Evolutionary conservation across 2,113 vertebrate species (phyloP).

Genomic region (Phycodurus eques): DNA sequence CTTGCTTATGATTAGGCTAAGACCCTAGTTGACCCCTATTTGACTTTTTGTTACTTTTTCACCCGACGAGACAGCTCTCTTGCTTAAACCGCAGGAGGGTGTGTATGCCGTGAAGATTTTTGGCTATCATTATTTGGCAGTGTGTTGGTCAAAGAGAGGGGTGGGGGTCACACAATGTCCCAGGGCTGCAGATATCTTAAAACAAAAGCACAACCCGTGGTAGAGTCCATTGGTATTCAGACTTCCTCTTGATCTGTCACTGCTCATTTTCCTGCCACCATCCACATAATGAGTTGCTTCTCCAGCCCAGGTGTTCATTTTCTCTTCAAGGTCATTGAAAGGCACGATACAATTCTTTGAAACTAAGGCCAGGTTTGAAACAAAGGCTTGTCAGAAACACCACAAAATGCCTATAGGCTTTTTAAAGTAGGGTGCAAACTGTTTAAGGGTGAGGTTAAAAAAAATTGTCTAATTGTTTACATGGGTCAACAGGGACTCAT

Average conservation of each 20-base stretch:
- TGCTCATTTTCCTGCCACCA: conserved; percentile 62
- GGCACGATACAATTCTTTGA: conserved; percentile 56
- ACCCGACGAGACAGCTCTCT: conserved; percentile 37
- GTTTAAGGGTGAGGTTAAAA: conserved; percentile 40
- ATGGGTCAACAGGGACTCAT: conserved; percentile 5
- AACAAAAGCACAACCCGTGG: conserved; percentile 59
- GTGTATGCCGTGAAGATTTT: conserved; percentile 7
- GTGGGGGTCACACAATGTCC: conserved; percentile 19
- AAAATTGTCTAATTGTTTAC: conserved; percentile 27
- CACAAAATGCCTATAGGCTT: conserved; percentile 45
- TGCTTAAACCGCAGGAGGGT: conserved; percentile 15
- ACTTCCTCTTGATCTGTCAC: conserved; percentile 45
- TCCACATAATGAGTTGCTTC: conserved; percentile 63
- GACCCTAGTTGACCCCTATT: conserved; percentile 59
- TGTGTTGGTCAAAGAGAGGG: conserved; percentile 24
- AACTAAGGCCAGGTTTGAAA: conserved; percentile 40
- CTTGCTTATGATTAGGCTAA: conserved; percentile 44
- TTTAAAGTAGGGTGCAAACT: conserved; percentile 36
- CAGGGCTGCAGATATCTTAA: conserved; percentile 43
- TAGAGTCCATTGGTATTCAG: conserved; percentile 58
- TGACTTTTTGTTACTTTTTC: conserved; percentile 47
- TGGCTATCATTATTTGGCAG: neutral
- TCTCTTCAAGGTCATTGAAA: conserved; percentile 61
- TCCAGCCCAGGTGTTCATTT: conserved; percentile 60
- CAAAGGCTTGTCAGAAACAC: conserved; percentile 55